Percentiles rank a stretch among this genome's conserved stretches.
These are phyloP conservation scores for Venustaconcha ellipsiformis DNA, from an alignment of 1,140 invertebrate genomes.

Conservation along the genomic window DNA sequence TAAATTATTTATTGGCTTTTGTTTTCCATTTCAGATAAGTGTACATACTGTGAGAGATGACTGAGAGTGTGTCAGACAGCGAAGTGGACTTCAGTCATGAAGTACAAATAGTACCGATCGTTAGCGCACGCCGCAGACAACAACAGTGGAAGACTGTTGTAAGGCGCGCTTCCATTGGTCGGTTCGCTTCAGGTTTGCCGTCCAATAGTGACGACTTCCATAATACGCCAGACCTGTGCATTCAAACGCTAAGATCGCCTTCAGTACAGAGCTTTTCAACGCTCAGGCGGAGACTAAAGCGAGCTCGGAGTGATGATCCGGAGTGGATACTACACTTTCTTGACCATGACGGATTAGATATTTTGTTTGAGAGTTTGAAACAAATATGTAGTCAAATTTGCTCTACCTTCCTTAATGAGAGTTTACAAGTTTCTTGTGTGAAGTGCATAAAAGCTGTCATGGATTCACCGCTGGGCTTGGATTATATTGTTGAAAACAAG, in stretches of 20 bases:
- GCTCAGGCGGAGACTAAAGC: conserved; percentile 25
- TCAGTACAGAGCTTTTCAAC: conserved; percentile 20
- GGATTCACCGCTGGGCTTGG: conserved; percentile 33
- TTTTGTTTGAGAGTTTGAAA: conserved; percentile 33
- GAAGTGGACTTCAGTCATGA: conserved; percentile 26
- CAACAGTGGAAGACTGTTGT: conserved; percentile 19
- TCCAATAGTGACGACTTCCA: conserved; percentile 12
- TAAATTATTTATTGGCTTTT: too few species aligned
- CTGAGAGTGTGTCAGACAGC: conserved; percentile 30
- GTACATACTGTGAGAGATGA: too few species aligned
- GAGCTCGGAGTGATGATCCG: conserved; percentile 19
- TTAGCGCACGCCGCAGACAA: conserved; percentile 13
- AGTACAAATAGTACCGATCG: not conserved
- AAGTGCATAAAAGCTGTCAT: conserved; percentile 28
- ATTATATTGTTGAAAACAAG: conserved; percentile 38
- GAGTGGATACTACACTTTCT: conserved; percentile 31
- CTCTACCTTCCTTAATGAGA: conserved; percentile 25
- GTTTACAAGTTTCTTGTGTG: conserved; percentile 28
- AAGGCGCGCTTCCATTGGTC: conserved; percentile 26
- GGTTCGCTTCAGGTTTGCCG: conserved; percentile 17
- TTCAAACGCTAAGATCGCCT: conserved; percentile 26
- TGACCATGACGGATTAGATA: conserved; percentile 33
- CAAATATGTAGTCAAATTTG: conserved; percentile 20
- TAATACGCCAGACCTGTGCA: not conserved
- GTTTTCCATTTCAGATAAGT: too few species aligned